A percentile compares a stretch with the other conserved stretches of the same genome.
Conservation (phyloP, 2,888 invertebrate genomes). For the Gisinianus flammeolus region DNA sequence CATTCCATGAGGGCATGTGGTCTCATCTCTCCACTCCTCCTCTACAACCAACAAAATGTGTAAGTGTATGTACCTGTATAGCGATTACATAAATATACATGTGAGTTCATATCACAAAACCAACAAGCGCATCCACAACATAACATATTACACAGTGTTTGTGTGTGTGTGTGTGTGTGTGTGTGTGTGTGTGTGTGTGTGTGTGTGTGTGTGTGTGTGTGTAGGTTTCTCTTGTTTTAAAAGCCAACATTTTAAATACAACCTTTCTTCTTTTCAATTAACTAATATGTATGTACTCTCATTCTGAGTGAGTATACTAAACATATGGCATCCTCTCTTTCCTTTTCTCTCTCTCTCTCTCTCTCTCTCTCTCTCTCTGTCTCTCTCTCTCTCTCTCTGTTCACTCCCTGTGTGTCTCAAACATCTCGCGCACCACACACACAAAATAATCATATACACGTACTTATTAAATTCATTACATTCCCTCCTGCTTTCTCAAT, state of each 20-base stretch:
- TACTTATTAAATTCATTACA: slow-evolving; percentile 21
- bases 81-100: background rate
- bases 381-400: background rate
- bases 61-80: background rate
- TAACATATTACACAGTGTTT: no score
- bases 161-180: no score
- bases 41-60: background rate
- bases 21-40: slow-evolving; percentile 32
- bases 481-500: slow-evolving; percentile 13
- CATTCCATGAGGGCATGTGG: slow-evolving; percentile 25
- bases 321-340: slow-evolving; percentile 5
- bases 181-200: no score
- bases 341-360: background rate
- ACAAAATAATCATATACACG: slow-evolving; percentile 13
- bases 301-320: background rate
- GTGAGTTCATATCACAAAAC: background rate
- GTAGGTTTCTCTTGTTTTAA: background rate
- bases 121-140: no score
- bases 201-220: background rate
- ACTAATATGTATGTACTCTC: background rate
- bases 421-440: slow-evolving; percentile 19
- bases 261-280: slow-evolving; percentile 23
- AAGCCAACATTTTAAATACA: slow-evolving; percentile 6
- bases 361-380: background rate
- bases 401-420: slow-evolving; percentile 1